Evolutionary conservation across 2,888 invertebrate species (phyloP), one percentile per base, ranked within the genome.

Genomic region (Pyrrhia umbra): DNA sequence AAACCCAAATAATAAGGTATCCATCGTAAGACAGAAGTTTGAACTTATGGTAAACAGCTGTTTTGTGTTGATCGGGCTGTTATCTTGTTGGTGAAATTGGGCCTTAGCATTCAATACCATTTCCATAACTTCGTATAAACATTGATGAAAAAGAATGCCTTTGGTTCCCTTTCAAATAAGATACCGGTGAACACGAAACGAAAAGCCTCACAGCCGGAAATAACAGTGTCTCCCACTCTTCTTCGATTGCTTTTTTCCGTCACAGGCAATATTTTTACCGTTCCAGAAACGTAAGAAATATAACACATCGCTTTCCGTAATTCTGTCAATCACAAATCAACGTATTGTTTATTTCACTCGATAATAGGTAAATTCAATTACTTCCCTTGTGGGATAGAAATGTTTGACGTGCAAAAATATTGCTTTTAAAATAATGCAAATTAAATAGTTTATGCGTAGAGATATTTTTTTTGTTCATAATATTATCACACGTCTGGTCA

Each of bases 301-400:
- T 52, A 49, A 64, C n/a, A 57, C 43, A 34, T 34, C 30, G 8
- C 18, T 45, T 50, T 50, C 55, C 49, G 18, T 45, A 40, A 51
- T 47, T 27, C 64, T 63, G 47, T 43, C 42, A 52, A 70, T 71
- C 43, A 63, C 37, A 60, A 52, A 68, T 68, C 50, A 67, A 39
- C 49, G 40, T 42, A 66, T 39, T 45, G 23, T 50, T 23, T 21
- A 49, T 43, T 6, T 34, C 18, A 30, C 37, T 30, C 43, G 27
- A 15, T 16, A 6, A 37, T 23, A 27, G 15, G 27, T 49, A 43
- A 56, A 56, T 56, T 39, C 15, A 56, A 43, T 43, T 21, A 21
- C 16, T 37, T 23, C 9, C 21, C 9, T 5, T 27, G 15, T 9
- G 21, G 37, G 15, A 6, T 15, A 6, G 20, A 10, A 42, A 42